phyloP scores from a whole-genome alignment of 2,888 invertebrate genomes.

The Eustalomyia histrio region DNA sequence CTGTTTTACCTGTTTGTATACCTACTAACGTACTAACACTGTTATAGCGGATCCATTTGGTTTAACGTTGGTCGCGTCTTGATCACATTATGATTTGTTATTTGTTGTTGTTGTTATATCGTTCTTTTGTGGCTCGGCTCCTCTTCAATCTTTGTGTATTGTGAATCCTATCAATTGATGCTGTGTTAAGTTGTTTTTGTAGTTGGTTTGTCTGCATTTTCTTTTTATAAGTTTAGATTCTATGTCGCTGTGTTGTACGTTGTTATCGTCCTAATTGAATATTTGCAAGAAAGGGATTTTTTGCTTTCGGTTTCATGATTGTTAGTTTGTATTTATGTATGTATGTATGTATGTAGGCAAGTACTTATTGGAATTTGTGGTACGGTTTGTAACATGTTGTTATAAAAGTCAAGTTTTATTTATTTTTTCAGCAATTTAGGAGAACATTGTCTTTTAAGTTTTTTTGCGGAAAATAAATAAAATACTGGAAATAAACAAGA shows the following conservation, averaged over 20 bases:
- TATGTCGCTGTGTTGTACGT: constrained; percentile 44
- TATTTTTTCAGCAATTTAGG: constrained; percentile 11
- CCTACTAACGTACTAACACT: constrained; percentile 80
- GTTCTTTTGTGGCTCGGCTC: constrained; percentile 47
- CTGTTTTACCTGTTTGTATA: constrained; percentile 79
- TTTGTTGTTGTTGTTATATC: constrained; percentile 36
- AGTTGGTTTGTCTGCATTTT: constrained; percentile 67
- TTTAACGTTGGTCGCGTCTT: constrained; percentile 59
- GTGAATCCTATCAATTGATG: constrained; percentile 47
- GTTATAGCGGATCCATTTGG: constrained; percentile 76
- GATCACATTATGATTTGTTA: constrained; percentile 37
- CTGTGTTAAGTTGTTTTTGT: constrained; percentile 62
- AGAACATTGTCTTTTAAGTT: constrained; percentile 7
- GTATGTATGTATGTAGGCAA: constrained; percentile 21
- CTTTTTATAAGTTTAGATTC: constrained; percentile 29
- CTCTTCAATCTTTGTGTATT: constrained; percentile 12
- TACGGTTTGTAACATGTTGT: constrained; percentile 45
- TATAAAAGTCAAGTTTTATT: not conserved
- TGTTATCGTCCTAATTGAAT: constrained; percentile 55
- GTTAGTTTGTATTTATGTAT: constrained; percentile 22
- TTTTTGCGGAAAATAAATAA: too few species aligned
- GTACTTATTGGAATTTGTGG: constrained; percentile 49
- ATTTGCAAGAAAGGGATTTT: constrained; percentile 61
- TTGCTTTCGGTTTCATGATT: constrained; percentile 63
- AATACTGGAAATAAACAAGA: too few species aligned